Conservation (phyloP, 2,113 vertebrate species). For the Bufo bufo region DNA sequence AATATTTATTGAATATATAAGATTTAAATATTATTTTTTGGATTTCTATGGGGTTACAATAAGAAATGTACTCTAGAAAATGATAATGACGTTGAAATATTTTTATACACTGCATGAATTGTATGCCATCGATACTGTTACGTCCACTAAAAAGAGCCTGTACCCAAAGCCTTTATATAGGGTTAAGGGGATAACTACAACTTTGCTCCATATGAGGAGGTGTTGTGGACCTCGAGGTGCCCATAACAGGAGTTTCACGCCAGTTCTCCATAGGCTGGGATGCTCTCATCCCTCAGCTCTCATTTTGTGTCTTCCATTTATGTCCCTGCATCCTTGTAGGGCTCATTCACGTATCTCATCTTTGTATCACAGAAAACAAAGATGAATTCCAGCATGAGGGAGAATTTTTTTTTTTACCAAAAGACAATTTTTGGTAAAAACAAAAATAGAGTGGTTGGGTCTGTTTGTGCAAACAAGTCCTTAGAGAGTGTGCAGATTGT, state of each 20-base stretch:
- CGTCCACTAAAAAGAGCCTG: conserved; percentile 1
- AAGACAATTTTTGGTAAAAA: not conserved
- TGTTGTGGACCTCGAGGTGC: not conserved
- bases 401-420: not conserved
- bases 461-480: not conserved
- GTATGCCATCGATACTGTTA: not conserved
- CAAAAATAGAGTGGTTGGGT: not conserved
- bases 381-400: not conserved
- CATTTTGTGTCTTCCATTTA: not conserved
- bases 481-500: not conserved
- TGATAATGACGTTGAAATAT: not conserved
- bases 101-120: conserved; percentile 32
- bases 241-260: not conserved
- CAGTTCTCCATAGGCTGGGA: not conserved
- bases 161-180: not conserved
- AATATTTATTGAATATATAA: conserved; percentile 52
- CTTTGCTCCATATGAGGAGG: not conserved
- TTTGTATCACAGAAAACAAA: not conserved
- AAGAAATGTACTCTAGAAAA: conserved; percentile 35
- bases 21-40: conserved; percentile 47
- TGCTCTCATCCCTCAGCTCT: not conserved
- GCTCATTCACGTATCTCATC: not conserved
- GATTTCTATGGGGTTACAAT: conserved; percentile 3
- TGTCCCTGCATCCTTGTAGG: not conserved
- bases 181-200: not conserved